Evolutionary conservation across 2,888 invertebrate genomes (phyloP), one percentile per base, ranked within the genome.

Genomic region (Notocelia uddmanniana): DNA sequence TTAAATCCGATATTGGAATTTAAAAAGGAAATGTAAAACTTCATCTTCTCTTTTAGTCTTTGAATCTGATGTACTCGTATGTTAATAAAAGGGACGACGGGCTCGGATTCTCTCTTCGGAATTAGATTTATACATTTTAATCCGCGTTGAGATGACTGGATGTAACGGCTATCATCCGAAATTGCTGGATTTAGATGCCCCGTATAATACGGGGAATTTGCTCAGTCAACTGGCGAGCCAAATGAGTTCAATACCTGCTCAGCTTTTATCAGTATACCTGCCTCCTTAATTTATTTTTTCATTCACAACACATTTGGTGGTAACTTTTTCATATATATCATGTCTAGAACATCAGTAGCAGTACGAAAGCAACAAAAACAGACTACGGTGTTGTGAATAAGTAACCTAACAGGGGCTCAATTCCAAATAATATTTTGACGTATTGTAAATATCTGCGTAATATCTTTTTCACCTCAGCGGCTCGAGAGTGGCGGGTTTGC

Each of bases 101-200:
- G 23, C 11, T 64, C 23, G 5, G 26, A 62, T 23, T 50, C 41
- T 26, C 34, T 18, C 34, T 23, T 59, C 41, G 15, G n/a, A 26
- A 60, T 31, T 62, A 41, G 52, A 68, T 68, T 72, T 62, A 57
- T 62, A 62, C 23, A 72, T 62, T 72, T 62, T 62, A 68, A 72
- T 72, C 62, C 26, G 19, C 48, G 45, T n/a, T 37, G 72, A 62
- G 67, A 71, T 67, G 54, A 59, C 60, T 45, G 41, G 5, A 41
- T 67, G 37, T 57, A 15, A 31, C 57, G 23, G 55, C 72, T 45
- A 59, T 31, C 58, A 37, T 21, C 34, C 45, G 13, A 58, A 60
- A 60, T 70, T 64, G 50, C 26, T 34, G 37, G 68, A 72, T 67
- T 60, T 67, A 55, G 45, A 19, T 60, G 23, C 15, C 19, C 41